phyloP scores from a whole-genome alignment of 2,113 vertebrate genomes.

The Ciconia maguari region DNA sequence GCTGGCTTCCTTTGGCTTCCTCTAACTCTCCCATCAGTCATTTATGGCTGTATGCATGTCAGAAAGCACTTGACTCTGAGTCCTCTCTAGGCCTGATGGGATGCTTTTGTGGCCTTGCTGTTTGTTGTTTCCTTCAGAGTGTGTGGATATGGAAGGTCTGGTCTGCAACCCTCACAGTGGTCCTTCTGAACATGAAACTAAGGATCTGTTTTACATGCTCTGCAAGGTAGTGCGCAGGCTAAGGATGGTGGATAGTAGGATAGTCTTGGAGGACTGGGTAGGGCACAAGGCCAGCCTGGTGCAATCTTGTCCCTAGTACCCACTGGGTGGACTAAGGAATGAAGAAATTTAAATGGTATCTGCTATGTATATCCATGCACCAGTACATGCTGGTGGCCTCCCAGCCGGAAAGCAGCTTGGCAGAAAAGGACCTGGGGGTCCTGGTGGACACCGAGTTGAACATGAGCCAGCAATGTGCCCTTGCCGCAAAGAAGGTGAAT shows the following conservation, averaged over 20 bases:
- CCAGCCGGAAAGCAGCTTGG: background rate
- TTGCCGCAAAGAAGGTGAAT: background rate
- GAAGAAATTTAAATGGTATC: background rate
- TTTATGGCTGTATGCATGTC: background rate
- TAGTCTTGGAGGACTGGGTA: background rate
- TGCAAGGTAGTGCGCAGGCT: background rate
- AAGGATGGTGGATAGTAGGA: background rate
- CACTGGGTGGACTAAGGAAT: background rate
- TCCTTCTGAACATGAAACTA: background rate
- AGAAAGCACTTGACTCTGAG: background rate
- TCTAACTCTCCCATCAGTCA: background rate
- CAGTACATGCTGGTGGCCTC: background rate
- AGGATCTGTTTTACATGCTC: background rate
- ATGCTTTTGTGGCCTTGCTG: background rate
- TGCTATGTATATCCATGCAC: background rate
- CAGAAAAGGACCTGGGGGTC: background rate
- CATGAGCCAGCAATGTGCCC: background rate
- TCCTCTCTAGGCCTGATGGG: background rate
- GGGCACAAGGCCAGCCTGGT: background rate
- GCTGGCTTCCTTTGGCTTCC: background rate
- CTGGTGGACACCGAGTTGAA: background rate
- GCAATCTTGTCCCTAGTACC: background rate
- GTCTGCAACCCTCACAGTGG: background rate
- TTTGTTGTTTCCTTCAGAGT: background rate
- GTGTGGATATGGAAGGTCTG: background rate